Conservation (phyloP, 2,797 vertebrate species). For the Petrocephalus sullivani region DNA sequence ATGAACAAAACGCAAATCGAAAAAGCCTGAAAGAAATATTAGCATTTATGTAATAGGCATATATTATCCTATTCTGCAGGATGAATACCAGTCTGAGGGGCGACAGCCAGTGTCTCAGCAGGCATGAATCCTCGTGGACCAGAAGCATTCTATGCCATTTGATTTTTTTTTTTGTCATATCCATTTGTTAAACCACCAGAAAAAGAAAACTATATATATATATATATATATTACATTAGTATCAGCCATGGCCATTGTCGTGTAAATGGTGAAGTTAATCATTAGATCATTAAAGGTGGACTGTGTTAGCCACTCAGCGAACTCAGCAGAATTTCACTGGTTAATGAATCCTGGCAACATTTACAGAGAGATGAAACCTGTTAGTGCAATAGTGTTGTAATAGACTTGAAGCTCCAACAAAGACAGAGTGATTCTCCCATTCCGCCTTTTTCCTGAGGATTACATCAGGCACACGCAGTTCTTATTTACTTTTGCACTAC, state of each 20-base stretch:
- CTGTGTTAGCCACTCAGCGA: neutral
- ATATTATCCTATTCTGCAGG: neutral
- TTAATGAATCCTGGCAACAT: neutral
- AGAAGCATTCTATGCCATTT: neutral
- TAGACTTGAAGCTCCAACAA: constrained; percentile 38
- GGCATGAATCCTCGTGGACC: neutral
- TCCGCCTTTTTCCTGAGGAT: neutral
- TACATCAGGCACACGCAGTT: neutral
- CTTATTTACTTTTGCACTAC: neutral
- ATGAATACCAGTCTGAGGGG: neutral
- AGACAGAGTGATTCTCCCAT: neutral
- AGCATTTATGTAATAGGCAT: neutral
- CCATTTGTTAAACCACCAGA: neutral
- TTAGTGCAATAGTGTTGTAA: constrained; percentile 63
- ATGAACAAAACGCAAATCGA: neutral
- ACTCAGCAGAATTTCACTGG: neutral
- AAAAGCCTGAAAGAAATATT: neutral
- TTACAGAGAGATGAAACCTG: constrained; percentile 48
- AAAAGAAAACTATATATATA: neutral
- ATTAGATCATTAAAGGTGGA: constrained; percentile 5
- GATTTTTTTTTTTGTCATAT: neutral
- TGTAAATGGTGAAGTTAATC: neutral
- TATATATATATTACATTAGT: neutral
- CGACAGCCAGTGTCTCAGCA: neutral
- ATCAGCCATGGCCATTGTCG: neutral